Conservation (phyloP, 1,140 invertebrate species). For the Drosophila albomicans region DNA sequence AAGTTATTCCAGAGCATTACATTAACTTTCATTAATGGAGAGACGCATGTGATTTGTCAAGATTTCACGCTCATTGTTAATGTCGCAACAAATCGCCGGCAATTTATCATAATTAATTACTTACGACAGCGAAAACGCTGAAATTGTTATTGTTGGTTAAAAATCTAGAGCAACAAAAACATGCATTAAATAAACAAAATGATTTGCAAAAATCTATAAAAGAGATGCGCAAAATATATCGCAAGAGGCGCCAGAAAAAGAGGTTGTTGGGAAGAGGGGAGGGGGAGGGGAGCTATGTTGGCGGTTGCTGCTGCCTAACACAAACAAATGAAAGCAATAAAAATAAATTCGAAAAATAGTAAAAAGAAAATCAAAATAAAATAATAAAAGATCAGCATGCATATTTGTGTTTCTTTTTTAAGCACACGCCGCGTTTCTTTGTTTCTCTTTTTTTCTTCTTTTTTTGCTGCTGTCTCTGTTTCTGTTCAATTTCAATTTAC, state of each 20-base stretch:
- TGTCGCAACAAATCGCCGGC: slow-evolving; percentile 24
- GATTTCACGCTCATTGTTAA: slow-evolving; percentile 12
- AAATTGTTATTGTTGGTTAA: slow-evolving; percentile 41
- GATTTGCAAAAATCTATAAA: slow-evolving; percentile 57
- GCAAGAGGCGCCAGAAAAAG: slow-evolving; percentile 19
- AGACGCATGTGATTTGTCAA: slow-evolving; percentile 15
- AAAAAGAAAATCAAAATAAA: slow-evolving; percentile 26
- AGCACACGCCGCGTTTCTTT: slow-evolving; percentile 35
- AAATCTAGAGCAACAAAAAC: slow-evolving; percentile 24
- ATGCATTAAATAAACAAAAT: slow-evolving; percentile 53
- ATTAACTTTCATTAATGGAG: background rate
- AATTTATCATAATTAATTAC: slow-evolving; percentile 53
- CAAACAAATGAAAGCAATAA: slow-evolving; percentile 21
- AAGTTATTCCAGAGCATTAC: background rate
- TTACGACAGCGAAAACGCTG: slow-evolving; percentile 2
- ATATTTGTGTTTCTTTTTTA: slow-evolving; percentile 26
- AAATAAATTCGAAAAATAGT: slow-evolving; percentile 20
- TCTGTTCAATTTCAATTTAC: slow-evolving; percentile 58
- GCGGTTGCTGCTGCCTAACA: background rate
- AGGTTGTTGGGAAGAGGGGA: no score
- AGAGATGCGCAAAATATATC: slow-evolving; percentile 66
- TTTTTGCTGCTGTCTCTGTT: background rate
- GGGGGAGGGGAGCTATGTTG: no score
- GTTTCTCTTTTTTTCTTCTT: slow-evolving; percentile 5
- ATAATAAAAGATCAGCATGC: slow-evolving; percentile 33